These are phyloP conservation scores for Meleagris gallopavo DNA, from an alignment of 2,113 vertebrate genomes.

Conservation along the genomic window DNA sequence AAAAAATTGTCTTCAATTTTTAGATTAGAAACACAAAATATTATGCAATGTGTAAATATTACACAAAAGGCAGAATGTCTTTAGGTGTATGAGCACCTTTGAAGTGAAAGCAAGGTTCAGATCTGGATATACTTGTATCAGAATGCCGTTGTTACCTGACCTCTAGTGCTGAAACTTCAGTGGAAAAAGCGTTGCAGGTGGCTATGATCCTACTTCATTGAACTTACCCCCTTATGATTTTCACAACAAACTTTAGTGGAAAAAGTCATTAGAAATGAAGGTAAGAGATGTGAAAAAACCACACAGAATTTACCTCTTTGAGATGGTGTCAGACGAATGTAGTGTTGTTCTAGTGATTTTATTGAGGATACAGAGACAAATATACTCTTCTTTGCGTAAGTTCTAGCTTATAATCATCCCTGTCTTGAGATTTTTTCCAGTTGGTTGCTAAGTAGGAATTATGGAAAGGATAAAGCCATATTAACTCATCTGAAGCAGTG, in stretches of 20 bases:
- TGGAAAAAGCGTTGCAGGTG: background rate
- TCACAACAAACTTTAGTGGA: background rate
- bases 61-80: background rate
- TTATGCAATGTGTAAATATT: background rate
- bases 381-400: background rate
- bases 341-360: background rate
- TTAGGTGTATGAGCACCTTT: background rate
- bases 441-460: background rate
- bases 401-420: background rate
- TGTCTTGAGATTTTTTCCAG: background rate
- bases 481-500: background rate
- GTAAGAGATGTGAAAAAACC: background rate
- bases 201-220: background rate
- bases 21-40: background rate
- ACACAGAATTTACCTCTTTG: background rate
- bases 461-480: background rate
- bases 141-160: rapidly evolving
- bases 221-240: background rate
- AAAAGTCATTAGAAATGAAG: background rate
- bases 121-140: rapidly evolving
- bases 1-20: background rate
- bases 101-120: background rate
- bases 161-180: background rate
- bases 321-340: background rate
- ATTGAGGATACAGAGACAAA: background rate